Conservation (phyloP, 1,140 invertebrate genomes). For the Neomicropteryx cornuta region DNA sequence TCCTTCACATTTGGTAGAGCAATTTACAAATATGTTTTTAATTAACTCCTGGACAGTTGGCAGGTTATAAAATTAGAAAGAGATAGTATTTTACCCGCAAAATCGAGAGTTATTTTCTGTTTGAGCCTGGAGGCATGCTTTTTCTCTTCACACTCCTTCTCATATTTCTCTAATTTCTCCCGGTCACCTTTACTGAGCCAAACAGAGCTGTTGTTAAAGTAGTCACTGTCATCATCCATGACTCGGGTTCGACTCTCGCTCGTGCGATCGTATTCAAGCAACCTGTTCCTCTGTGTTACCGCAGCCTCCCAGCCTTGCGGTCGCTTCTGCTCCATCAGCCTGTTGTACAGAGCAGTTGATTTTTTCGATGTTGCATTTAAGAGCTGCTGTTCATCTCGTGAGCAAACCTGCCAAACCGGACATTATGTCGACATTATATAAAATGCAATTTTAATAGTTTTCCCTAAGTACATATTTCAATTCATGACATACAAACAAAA, state of each 20-base stretch:
- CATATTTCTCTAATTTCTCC: conserved; percentile 54
- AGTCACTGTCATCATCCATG: conserved; percentile 92
- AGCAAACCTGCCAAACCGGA: conserved; percentile 55
- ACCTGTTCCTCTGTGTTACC: conserved; percentile 64
- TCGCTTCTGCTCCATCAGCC: conserved; percentile 51
- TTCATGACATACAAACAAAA: too few relatives aligned
- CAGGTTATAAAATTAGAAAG: too few relatives aligned
- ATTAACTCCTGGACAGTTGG: too few relatives aligned
- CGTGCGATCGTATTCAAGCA: conserved; percentile 80
- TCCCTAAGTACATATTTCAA: too few relatives aligned
- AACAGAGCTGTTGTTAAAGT: conserved; percentile 71
- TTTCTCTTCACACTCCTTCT: conserved; percentile 54
- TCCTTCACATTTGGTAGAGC: too few relatives aligned
- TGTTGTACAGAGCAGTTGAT: conserved; percentile 54
- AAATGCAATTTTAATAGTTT: too few relatives aligned
- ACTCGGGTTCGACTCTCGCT: conserved; percentile 77
- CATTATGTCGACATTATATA: too few relatives aligned
- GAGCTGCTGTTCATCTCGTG: conserved; percentile 59
- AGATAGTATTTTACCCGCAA: too few relatives aligned
- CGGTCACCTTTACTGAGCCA: conserved; percentile 70
- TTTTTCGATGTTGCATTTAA: conserved; percentile 56
- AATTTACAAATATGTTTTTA: too few relatives aligned
- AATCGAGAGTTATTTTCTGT: conserved; percentile 71
- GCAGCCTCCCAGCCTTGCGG: conserved; percentile 53
- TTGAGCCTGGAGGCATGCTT: conserved; percentile 58